A percentile compares a stretch with the other conserved stretches of the same genome.
Conservation (phyloP, 2,888 invertebrate genomes). For the Polymixis lichenea region DNA sequence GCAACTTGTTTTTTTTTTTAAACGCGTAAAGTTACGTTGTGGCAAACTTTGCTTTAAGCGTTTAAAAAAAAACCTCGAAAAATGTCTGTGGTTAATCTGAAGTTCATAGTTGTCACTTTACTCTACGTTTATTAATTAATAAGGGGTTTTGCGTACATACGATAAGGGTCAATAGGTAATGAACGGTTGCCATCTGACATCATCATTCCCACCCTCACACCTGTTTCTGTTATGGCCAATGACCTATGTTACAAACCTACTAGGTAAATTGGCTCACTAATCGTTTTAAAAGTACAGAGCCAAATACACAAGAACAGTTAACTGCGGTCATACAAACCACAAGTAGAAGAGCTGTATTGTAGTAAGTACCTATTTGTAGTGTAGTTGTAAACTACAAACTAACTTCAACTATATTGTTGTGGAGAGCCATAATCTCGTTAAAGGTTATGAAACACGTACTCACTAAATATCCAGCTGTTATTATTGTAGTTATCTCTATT, state of each 20-base stretch:
- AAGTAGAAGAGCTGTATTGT: slow-evolving; percentile 20
- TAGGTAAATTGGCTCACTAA: slow-evolving; percentile 26
- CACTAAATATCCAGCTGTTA: slow-evolving; percentile 12
- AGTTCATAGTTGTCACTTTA: too few species aligned
- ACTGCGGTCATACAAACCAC: slow-evolving; percentile 4
- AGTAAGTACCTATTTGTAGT: slow-evolving; percentile 14
- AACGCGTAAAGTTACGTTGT: not conserved
- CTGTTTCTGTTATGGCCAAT: slow-evolving; percentile 20
- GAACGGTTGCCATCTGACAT: slow-evolving; percentile 18
- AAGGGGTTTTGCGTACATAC: not conserved
- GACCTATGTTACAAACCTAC: slow-evolving; percentile 3
- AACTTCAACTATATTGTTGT: slow-evolving; percentile 28
- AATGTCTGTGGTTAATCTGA: too few species aligned
- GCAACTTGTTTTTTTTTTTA: too few species aligned
- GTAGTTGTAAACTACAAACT: slow-evolving; percentile 21
- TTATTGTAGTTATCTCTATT: not conserved
- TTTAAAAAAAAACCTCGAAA: not conserved
- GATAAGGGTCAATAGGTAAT: not conserved
- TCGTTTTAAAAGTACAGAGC: slow-evolving; percentile 26
- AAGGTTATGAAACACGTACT: slow-evolving; percentile 28
- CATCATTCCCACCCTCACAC: slow-evolving; percentile 19
- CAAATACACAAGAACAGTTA: slow-evolving; percentile 5
- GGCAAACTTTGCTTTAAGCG: not conserved
- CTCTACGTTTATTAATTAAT: not conserved
- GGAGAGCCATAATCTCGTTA: slow-evolving; percentile 32